Percentiles rank a stretch among this genome's conserved stretches.
Evolutionary conservation across 1,140 invertebrate genomes (phyloP).

Genomic region (Drosophila eugracilis): DNA sequence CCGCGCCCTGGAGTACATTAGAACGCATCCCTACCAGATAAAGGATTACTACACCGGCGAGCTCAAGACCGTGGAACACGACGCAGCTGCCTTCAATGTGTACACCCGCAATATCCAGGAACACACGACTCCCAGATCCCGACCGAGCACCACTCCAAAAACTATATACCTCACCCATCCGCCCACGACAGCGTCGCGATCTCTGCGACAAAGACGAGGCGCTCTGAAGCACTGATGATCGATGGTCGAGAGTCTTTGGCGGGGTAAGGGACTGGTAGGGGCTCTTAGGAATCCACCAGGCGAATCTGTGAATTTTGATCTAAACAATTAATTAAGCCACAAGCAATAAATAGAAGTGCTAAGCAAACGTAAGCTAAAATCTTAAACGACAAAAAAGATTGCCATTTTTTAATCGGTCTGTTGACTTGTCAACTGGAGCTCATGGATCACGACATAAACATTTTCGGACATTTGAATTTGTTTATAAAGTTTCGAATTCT

Average conservation of each 20-base stretch:
- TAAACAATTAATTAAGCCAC: conserved; percentile 71
- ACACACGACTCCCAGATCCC: conserved; percentile 45
- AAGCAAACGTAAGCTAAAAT: conserved; percentile 42
- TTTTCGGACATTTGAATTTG: not conserved
- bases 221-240: conserved; percentile 7
- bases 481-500: too few relatives aligned
- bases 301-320: conserved; percentile 73
- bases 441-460: not conserved
- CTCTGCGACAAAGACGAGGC: conserved; percentile 18
- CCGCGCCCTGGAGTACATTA: conserved; percentile 85
- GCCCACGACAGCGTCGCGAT: conserved; percentile 32
- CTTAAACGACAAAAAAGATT: conserved; percentile 28
- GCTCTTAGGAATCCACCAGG: conserved; percentile 21
- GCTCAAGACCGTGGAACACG: conserved; percentile 62
- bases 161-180: conserved; percentile 68
- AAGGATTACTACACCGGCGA: conserved; percentile 73
- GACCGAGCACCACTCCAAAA: conserved; percentile 58
- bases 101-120: conserved; percentile 60
- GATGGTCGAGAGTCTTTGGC: not conserved
- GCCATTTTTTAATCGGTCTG: conserved; percentile 22
- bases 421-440: conserved; percentile 12
- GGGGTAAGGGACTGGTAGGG: conserved; percentile 25
- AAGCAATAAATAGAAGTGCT: conserved; percentile 66
- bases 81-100: conserved; percentile 72
- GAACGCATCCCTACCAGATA: conserved; percentile 83